Base-by-base conservation (phyloP, 1,140 invertebrate genomes). In the Capitella teleta region DNA sequence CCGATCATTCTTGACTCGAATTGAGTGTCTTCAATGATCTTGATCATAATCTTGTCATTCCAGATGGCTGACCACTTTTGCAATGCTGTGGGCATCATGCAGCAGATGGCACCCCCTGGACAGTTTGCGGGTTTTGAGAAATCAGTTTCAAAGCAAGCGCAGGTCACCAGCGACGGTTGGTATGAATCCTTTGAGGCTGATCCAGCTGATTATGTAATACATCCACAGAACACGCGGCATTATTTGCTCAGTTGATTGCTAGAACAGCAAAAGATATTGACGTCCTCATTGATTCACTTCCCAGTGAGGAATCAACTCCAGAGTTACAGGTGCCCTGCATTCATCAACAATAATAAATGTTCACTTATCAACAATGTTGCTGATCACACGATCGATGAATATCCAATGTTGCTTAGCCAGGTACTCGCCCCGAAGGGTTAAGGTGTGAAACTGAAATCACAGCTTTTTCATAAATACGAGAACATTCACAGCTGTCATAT, bases 1-100 rank as follows among this genome's bases (percentile, higher is more conserved):
- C n/a, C n/a, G n/a, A n/a, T n/a, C n/a, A n/a, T n/a, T n/a, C n/a
- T n/a, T n/a, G n/a, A n/a, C n/a, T n/a, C n/a, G n/a, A n/a, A n/a
- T n/a, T n/a, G n/a, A n/a, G n/a, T n/a, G n/a, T n/a, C n/a, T n/a
- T n/a, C n/a, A n/a, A n/a, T n/a, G n/a, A n/a, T n/a, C 58, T 24
- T 16, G 14, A n/a, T n/a, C n/a, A n/a, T n/a, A n/a, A n/a, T n/a
- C n/a, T n/a, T n/a, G n/a, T 4, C 51, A 54, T 80, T 81, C 28
- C 66, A 95, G 86, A 88, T 97, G 86, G 94, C 93, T 1, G 93
- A 97, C 64, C 86, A 97, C 66, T 95, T 98, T 63, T 96, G 89
- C 71, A 98, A 98, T 67, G 92, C 90, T 55, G 88, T 97, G 48
- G 94, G 94, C 50, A 85, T 97, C 52, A 74, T 98, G 42, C 93